phyloP scores from a whole-genome alignment of 2,113 vertebrate genomes.

The Gallinago undulata region DNA sequence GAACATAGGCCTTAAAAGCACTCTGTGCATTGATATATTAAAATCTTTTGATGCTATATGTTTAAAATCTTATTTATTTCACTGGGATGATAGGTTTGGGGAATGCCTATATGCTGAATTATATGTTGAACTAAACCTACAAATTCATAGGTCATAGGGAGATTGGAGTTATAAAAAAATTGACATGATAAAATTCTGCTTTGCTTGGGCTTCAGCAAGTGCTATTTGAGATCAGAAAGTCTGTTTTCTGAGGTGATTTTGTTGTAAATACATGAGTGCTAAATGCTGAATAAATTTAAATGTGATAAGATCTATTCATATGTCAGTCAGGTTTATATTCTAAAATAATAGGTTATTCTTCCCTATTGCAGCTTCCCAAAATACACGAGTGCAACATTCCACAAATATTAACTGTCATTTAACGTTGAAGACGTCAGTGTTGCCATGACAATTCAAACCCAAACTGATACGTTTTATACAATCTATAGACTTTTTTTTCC shows the following conservation, averaged over 20 bases:
- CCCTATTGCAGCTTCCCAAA: slow-evolving; percentile 58
- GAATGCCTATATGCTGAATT: neutral
- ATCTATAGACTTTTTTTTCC: slow-evolving; percentile 60
- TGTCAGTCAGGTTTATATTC: neutral
- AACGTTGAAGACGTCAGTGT: slow-evolving; percentile 73
- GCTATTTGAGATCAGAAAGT: neutral
- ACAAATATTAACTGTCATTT: slow-evolving; percentile 73
- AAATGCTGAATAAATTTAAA: slow-evolving; percentile 22
- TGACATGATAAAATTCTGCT: neutral
- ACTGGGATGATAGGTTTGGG: neutral
- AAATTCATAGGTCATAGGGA: neutral
- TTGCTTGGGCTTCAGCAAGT: neutral
- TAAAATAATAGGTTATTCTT: slow-evolving; percentile 40
- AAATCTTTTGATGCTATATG: neutral
- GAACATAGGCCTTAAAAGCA: neutral
- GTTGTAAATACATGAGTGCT: neutral
- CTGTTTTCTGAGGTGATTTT: neutral
- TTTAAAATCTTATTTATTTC: neutral
- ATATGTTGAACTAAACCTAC: neutral
- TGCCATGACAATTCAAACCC: slow-evolving; percentile 71
- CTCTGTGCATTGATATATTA: neutral
- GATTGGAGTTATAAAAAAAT: neutral
- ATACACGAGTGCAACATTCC: slow-evolving; percentile 60
- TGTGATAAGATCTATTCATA: neutral
- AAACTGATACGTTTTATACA: slow-evolving; percentile 65